Evolutionary conservation across 1,140 invertebrate species (phyloP), one percentile per base, ranked within the genome.

Genomic region (Drosophila nebulosa): DNA sequence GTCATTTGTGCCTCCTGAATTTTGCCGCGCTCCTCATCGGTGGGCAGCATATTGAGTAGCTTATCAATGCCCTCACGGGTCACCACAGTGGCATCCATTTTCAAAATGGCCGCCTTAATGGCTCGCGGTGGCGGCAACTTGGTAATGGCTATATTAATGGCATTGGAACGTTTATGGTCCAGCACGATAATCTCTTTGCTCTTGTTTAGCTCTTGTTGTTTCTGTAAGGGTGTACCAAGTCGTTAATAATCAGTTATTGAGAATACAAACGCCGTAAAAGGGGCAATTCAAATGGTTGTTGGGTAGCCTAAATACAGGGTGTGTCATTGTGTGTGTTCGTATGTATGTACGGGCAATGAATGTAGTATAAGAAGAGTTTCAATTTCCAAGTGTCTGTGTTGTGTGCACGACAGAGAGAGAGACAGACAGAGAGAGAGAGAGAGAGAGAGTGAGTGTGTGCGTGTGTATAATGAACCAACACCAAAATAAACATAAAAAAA

Each of bases 71-170:
- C 98, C 92, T 99, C 99, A 80, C 98, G 94, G 78, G 99, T 99
- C 92, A 99, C 98, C 59, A 99, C 98, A 0, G 98, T 98, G 0
- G 96, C 96, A 92, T 99, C 99, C 98, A 99, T 99, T 93, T 99
- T 99, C 74, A 99, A 93, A 78, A 99, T 99, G 53, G 98, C 99
- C 21, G 97, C 97, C 92, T 99, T 99, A 66, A 99, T 99, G 2
- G 98, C 97, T 63, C 98, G 94, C 2, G 98, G 97, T 4, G 98
- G 98, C 22, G 99, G 99, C 71, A 99, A 92, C 91, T 99, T 99
- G 7, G 98, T 99, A 95, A 99, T 97, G n/a, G 98, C 98, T 85
- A 99, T 99, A 91, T 99, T 99, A 76, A 99, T 99, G 9, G 98
- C 98, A 92, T 99, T 99, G 1, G 98, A 99, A 72, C 99, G 93